phyloP scores from a whole-genome alignment of 2,888 invertebrate genomes.

The Caenorhabditis sinica region DNA sequence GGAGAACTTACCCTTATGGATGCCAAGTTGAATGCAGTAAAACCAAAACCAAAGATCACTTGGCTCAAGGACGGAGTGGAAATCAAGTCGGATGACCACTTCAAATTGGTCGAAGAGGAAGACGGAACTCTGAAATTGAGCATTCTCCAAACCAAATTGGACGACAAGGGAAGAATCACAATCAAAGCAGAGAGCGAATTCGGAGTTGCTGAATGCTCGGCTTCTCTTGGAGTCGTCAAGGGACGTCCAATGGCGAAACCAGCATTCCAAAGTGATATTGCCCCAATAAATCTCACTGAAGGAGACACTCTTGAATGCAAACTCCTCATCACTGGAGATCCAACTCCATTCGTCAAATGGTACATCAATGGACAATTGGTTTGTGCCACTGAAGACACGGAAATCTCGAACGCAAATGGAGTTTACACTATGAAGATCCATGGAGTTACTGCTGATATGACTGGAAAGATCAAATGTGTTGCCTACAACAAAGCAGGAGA shows the following conservation, averaged over 20 bases:
- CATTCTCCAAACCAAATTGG: constrained; percentile 78
- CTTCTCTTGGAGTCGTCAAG: constrained; percentile 80
- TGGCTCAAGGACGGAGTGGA: constrained; percentile 91
- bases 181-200: constrained; percentile 82
- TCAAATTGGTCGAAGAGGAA: constrained; percentile 72
- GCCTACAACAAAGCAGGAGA: constrained; percentile 85
- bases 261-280: constrained; percentile 82
- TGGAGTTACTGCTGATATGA: constrained; percentile 85
- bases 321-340: constrained; percentile 93
- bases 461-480: constrained; percentile 85
- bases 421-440: constrained; percentile 84
- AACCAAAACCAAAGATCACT: constrained; percentile 88
- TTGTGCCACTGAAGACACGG: constrained; percentile 82
- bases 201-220: constrained; percentile 79
- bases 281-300: constrained; percentile 89
- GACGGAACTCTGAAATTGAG: constrained; percentile 82
- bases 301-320: constrained; percentile 91
- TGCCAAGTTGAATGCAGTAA: constrained; percentile 76
- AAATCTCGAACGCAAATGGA: constrained; percentile 83
- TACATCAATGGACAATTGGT: constrained; percentile 77
- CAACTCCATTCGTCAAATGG: constrained; percentile 91
- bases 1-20: constrained; percentile 81
- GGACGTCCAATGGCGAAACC: constrained; percentile 80
- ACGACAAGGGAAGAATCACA: constrained; percentile 80
- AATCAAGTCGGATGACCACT: constrained; percentile 74